Evolutionary conservation across 2,888 invertebrate species (phyloP), one percentile per base, ranked within the genome.

Genomic region (Alsophila aescularia): DNA sequence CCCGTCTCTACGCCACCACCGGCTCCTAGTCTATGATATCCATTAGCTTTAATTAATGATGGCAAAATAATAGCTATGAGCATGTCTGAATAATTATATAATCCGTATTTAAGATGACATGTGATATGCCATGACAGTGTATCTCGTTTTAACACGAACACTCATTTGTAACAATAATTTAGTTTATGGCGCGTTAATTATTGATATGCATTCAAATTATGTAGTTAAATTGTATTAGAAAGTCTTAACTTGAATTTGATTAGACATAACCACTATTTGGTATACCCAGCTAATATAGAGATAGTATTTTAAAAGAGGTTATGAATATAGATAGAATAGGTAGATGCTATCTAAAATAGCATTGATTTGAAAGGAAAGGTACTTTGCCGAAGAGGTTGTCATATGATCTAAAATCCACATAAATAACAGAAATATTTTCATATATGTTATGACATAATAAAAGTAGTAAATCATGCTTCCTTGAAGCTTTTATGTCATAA

Each of bases 121-220:
- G 18, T 49, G 27, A 39, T 35, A 54, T 34, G 32, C 15, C 35
- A n/a, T 39, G 16, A 54, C 27, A 9, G 18, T 21, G 40, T 43
- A 57, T 52, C 37, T 48, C 15, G 6, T 18, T 36, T 56, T 52
- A 15, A 47, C 39, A 45, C 42, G 24, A 42, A 36, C 36, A 42
- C 13, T 36, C 37, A 41, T 42, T 47, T 24, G 45, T 36, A 40
- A 24, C 10, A 31, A 29, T n/a, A n/a, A n/a, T n/a, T n/a, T n/a
- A n/a, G n/a, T n/a, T n/a, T n/a, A n/a, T n/a, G n/a, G n/a, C n/a
- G n/a, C n/a, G n/a, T n/a, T n/a, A 29, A 18, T 51, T 36, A 44
- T 49, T 36, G 10, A 27, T 34, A 44, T 36, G 15, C 15, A 44
- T 39, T 35, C 41, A 43, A 48, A 53, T 48, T 31, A 43, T 44